A percentile compares a stretch with the other conserved stretches of the same genome.
These are phyloP conservation scores for Aphelocoma californica DNA, from an alignment of 2,797 vertebrate genomes.

Conservation along the genomic window DNA sequence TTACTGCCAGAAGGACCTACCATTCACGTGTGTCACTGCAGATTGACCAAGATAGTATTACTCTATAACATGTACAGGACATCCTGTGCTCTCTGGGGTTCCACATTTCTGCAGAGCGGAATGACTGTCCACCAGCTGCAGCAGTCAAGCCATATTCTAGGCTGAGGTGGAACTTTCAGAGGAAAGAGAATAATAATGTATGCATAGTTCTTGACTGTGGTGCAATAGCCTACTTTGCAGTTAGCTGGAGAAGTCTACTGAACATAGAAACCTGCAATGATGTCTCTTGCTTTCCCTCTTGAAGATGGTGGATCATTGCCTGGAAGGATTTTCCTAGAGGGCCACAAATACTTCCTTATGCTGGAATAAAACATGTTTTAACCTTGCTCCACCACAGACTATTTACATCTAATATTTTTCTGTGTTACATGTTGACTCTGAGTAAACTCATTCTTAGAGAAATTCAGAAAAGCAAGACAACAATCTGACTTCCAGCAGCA, in stretches of 20 bases:
- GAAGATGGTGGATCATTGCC: neutral
- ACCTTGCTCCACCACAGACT: neutral
- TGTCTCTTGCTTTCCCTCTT: neutral
- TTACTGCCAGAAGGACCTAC: neutral
- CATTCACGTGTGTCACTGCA: neutral
- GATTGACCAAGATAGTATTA: neutral
- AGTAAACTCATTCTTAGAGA: neutral
- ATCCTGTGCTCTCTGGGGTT: neutral
- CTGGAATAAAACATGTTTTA: neutral
- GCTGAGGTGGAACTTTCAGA: neutral
- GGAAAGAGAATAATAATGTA: neutral
- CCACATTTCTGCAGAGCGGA: neutral
- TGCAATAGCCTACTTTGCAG: neutral
- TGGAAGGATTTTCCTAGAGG: neutral
- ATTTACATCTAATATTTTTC: neutral
- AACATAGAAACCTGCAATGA: neutral
- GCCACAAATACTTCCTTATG: neutral
- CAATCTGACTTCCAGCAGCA: neutral
- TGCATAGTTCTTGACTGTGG: neutral
- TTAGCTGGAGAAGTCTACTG: neutral
- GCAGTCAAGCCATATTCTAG: neutral
- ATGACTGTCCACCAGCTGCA: neutral
- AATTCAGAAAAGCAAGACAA: neutral
- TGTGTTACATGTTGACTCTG: neutral
- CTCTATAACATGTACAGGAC: fast-evolving